Conservation (phyloP, 2,113 vertebrate genomes). For the Ammospiza nelsoni region DNA sequence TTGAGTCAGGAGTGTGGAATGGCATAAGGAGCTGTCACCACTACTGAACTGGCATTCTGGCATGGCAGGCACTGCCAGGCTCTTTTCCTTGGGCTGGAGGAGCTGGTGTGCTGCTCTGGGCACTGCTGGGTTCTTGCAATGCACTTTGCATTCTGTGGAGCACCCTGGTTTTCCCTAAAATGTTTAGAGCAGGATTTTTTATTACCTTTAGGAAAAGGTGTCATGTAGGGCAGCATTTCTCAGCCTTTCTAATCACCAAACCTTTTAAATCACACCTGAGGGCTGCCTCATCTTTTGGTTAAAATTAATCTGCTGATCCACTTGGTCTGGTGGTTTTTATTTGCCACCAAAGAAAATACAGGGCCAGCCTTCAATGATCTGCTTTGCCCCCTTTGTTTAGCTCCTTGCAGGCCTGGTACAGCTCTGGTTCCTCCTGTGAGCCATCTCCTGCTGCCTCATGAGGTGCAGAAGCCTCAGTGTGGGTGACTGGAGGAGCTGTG, state of each 20-base stretch:
- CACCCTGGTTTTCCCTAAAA: background rate
- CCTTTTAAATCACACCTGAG: background rate
- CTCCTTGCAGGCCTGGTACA: background rate
- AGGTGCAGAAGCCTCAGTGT: background rate
- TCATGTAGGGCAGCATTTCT: background rate
- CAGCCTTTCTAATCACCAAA: background rate
- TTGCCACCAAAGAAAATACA: background rate
- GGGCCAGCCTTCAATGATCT: background rate
- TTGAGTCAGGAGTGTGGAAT: background rate
- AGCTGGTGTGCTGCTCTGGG: rapidly evolving
- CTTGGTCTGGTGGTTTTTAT: background rate
- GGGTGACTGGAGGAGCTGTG: background rate
- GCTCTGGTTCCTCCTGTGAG: background rate
- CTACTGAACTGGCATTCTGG: background rate
- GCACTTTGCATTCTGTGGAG: background rate
- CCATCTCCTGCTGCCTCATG: background rate
- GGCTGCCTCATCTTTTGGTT: background rate
- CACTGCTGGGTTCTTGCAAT: background rate
- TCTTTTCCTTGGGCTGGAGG: background rate
- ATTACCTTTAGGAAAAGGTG: background rate
- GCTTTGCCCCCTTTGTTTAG: background rate
- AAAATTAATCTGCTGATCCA: background rate
- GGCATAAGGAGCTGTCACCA: background rate
- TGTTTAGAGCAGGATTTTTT: background rate
- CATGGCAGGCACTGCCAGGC: background rate